Percentiles rank a stretch among this genome's conserved stretches.
These are phyloP conservation scores for Drosophila carrolli DNA, from an alignment of 1,140 invertebrate genomes.

Conservation along the genomic window DNA sequence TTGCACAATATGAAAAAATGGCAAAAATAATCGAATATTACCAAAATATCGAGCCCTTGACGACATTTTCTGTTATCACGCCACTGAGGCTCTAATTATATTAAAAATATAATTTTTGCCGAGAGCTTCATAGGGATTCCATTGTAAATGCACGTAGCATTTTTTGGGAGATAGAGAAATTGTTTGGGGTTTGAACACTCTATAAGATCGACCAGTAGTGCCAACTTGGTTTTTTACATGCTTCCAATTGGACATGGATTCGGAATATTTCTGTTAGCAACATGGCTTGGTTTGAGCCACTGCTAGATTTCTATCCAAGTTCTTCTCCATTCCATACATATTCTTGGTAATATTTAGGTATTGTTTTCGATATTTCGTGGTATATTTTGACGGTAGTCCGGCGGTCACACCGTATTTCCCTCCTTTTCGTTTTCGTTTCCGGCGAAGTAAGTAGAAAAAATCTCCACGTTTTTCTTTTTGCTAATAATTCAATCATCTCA, in stretches of 20 bases:
- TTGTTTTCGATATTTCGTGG: background rate
- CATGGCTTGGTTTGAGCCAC: background rate
- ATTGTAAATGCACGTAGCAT: no score
- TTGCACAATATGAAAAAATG: no score
- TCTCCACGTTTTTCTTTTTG: conserved; percentile 8
- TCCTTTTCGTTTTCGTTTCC: conserved; percentile 17
- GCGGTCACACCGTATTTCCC: conserved; percentile 6
- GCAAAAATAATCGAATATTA: no score
- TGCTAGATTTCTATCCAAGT: background rate
- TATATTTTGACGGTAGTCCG: background rate
- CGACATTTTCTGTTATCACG: no score
- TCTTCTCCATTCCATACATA: background rate
- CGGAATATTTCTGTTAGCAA: no score
- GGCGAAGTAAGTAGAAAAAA: conserved; percentile 11
- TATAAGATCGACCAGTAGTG: no score
- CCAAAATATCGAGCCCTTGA: no score
- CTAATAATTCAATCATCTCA: conserved; percentile 4
- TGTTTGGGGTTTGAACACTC: background rate
- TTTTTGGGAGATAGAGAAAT: no score
- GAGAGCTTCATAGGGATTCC: no score
- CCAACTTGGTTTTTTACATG: background rate
- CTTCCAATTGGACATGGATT: no score
- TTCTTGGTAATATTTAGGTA: background rate
- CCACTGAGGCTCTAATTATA: no score
- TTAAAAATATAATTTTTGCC: no score